A percentile compares a stretch with the other conserved stretches of the same genome.
Evolutionary conservation across 1,140 invertebrate genomes (phyloP).

Genomic region (Megalopta genalis): DNA sequence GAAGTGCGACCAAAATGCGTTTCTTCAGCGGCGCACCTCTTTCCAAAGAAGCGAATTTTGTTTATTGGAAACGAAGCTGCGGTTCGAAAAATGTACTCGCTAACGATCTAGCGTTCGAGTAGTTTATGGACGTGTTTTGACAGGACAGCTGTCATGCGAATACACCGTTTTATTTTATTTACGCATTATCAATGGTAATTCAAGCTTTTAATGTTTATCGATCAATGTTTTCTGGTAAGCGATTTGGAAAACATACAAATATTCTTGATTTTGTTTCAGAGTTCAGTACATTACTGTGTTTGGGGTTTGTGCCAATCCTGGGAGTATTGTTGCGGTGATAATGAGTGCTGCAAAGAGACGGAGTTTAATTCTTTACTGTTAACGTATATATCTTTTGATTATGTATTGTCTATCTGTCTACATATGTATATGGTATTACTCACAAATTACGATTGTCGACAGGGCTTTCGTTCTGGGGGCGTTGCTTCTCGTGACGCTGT

Average conservation of each 20-base stretch:
- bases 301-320: slow-evolving; percentile 46
- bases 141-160: not conserved
- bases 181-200: slow-evolving; percentile 28
- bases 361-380: slow-evolving; percentile 23
- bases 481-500: not conserved
- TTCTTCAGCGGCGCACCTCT: not conserved
- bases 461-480: slow-evolving; percentile 9
- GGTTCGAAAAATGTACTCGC: no score
- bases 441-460: slow-evolving; percentile 3
- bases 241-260: not conserved
- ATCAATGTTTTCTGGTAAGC: not conserved
- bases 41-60: not conserved
- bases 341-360: slow-evolving; percentile 43
- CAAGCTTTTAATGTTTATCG: not conserved
- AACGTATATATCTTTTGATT: slow-evolving; percentile 19
- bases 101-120: not conserved
- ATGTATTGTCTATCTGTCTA: not conserved
- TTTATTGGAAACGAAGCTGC: not conserved
- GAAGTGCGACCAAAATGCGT: not conserved
- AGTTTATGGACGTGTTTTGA: slow-evolving; percentile 18
- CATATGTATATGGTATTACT: not conserved
- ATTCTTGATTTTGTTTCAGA: slow-evolving; percentile 28
- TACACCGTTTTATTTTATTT: not conserved
- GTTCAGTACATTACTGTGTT: slow-evolving; percentile 39
- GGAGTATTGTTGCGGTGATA: slow-evolving; percentile 51